Conservation (phyloP, 2,888 invertebrate species). For the Odontocerum albicorne region DNA sequence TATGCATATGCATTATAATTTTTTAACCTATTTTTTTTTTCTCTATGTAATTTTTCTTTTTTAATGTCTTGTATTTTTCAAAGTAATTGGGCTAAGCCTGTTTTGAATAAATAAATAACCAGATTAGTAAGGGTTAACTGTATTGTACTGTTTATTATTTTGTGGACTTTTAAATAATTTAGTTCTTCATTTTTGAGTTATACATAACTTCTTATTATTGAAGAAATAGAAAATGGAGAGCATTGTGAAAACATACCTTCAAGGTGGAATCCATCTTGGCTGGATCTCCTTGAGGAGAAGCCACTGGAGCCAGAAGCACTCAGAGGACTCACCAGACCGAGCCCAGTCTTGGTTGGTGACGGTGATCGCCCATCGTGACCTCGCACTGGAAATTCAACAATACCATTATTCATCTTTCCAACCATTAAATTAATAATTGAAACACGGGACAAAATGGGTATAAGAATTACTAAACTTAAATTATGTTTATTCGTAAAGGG, state of each 20-base stretch:
- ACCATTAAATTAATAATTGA: constrained; percentile 2
- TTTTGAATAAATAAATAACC: too few relatives aligned
- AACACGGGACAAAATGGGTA: too few relatives aligned
- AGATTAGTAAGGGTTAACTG: too few relatives aligned
- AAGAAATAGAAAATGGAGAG: background rate
- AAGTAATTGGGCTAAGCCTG: too few relatives aligned
- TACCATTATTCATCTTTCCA: too few relatives aligned
- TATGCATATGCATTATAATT: too few relatives aligned
- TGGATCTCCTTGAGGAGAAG: constrained; percentile 89
- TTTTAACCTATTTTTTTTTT: too few relatives aligned
- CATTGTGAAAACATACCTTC: constrained; percentile 55
- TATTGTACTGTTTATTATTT: too few relatives aligned
- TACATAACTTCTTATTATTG: background rate
- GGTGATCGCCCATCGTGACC: constrained; percentile 78
- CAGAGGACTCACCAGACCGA: constrained; percentile 66
- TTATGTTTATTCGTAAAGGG: too few relatives aligned
- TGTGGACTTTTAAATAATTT: background rate
- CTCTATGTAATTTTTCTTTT: too few relatives aligned
- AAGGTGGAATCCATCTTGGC: constrained; percentile 87
- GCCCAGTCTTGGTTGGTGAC: constrained; percentile 72
- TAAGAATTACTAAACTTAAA: too few relatives aligned
- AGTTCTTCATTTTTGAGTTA: background rate
- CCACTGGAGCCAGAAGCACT: constrained; percentile 89
- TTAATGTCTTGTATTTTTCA: too few relatives aligned
- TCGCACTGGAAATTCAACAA: constrained; percentile 53